phyloP scores from a whole-genome alignment of 2,113 vertebrate species.

The Atherinomorus stipes region DNA sequence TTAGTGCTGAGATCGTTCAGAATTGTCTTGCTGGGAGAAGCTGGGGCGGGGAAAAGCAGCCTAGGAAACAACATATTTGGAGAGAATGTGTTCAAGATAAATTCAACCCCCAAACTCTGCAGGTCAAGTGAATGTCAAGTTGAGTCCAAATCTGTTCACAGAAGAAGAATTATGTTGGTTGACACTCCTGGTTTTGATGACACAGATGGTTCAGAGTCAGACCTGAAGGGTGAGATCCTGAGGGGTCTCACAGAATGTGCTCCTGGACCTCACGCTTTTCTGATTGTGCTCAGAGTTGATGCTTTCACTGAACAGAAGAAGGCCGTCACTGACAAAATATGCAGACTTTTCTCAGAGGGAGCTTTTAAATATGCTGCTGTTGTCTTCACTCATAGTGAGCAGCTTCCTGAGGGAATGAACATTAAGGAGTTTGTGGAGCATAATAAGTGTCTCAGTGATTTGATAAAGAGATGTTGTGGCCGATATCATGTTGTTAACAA shows the following conservation, averaged over 20 bases:
- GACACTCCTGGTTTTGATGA: slow-evolving; percentile 13
- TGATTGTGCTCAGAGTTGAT: slow-evolving; percentile 46
- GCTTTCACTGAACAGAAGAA: slow-evolving; percentile 18
- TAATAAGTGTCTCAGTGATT: slow-evolving; percentile 3
- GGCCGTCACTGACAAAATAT: not conserved
- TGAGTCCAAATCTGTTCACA: not conserved
- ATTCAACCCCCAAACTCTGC: not conserved
- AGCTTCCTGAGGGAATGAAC: not conserved
- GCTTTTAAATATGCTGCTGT: slow-evolving; percentile 3
- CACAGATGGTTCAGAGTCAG: not conserved
- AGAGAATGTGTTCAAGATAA: not conserved
- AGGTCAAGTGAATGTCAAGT: not conserved
- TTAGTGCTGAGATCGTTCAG: not conserved
- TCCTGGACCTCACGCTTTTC: slow-evolving; percentile 49
- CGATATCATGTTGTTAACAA: slow-evolving; percentile 14
- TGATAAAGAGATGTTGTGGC: slow-evolving; percentile 6
- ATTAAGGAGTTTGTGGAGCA: slow-evolving; percentile 1
- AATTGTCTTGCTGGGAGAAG: slow-evolving; percentile 29
- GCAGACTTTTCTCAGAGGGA: slow-evolving; percentile 14
- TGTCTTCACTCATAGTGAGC: slow-evolving; percentile 19
- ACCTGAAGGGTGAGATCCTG: slow-evolving; percentile 25
- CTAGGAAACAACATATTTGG: slow-evolving; percentile 14
- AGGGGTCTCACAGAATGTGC: slow-evolving; percentile 20
- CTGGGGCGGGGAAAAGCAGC: slow-evolving; percentile 48
- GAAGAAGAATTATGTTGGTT: no score